Percentiles rank a stretch among this genome's conserved stretches.
These are phyloP conservation scores for Lithophane leautieri DNA, from an alignment of 2,888 invertebrate genomes.

Conservation along the genomic window DNA sequence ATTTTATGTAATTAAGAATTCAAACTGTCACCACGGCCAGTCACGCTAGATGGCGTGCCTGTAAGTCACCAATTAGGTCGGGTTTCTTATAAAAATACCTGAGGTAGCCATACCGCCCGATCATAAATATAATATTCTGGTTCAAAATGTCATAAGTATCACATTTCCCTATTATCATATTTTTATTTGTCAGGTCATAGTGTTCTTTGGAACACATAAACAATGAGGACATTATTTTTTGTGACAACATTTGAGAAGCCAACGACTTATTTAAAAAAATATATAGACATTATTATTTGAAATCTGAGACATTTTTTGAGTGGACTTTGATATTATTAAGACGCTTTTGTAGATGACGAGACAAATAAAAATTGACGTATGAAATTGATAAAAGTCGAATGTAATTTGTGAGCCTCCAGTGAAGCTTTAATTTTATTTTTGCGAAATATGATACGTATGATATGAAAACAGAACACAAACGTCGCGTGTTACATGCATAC, in stretches of 20 bases:
- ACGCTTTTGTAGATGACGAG: constrained; percentile 23
- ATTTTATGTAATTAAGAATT: constrained; percentile 81
- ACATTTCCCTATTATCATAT: constrained; percentile 52
- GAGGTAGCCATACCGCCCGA: constrained; percentile 42
- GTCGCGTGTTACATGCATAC: constrained; percentile 34
- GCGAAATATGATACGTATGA: constrained; percentile 12
- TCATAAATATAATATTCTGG: constrained; percentile 61
- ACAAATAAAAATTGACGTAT: constrained; percentile 46
- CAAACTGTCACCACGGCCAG: constrained; percentile 79
- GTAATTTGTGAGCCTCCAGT: constrained; percentile 23
- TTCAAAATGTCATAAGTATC: constrained; percentile 62
- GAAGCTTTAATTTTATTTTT: constrained; percentile 21
- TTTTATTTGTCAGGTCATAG: constrained; percentile 54
- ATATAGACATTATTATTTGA: constrained; percentile 41
- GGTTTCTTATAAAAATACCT: constrained; percentile 74
- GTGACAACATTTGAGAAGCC: constrained; percentile 18
- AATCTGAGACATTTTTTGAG: constrained; percentile 49
- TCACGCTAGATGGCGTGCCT: constrained; percentile 81
- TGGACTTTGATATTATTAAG: constrained; percentile 37
- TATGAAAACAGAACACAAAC: constrained; percentile 38
- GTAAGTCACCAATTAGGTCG: constrained; percentile 77
- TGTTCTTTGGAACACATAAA: constrained; percentile 51
- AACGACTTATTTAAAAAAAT: constrained; percentile 29
- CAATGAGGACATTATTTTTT: constrained; percentile 47
- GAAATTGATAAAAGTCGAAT: constrained; percentile 43